Conservation (phyloP, 64 coral and sea anemone species). For the Actinia equina region DNA sequence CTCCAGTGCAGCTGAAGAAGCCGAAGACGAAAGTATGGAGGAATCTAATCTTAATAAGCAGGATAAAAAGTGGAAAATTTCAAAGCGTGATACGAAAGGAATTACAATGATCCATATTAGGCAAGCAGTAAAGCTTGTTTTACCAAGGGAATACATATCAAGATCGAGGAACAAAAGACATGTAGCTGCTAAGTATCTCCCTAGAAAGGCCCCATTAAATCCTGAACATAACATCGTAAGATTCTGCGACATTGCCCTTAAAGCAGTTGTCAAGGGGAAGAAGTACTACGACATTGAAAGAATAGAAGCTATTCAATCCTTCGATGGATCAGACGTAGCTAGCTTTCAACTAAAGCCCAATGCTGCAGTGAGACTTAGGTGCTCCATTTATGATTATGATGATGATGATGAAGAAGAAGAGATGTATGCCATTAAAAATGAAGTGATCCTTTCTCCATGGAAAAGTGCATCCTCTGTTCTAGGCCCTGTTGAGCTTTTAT, state of each 20-base stretch:
- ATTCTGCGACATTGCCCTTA: slow-evolving; percentile 41
- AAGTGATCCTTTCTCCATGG: slow-evolving; percentile 25
- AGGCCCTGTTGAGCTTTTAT: slow-evolving; percentile 17
- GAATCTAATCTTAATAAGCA: no score
- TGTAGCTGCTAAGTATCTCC: neutral
- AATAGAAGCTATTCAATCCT: slow-evolving; percentile 34
- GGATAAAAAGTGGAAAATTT: no score
- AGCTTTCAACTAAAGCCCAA: slow-evolving; percentile 39
- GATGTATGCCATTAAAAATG: slow-evolving; percentile 11
- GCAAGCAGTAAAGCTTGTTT: no score
- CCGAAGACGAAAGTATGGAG: no score
- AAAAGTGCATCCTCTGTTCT: slow-evolving; percentile 31
- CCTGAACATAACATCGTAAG: slow-evolving; percentile 57
- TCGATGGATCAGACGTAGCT: slow-evolving; percentile 38
- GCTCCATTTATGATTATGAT: neutral
- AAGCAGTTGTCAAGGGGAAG: neutral
- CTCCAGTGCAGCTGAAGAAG: no score
- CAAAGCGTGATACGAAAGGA: no score
- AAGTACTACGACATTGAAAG: slow-evolving; percentile 27
- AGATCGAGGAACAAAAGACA: no score
- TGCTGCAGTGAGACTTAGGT: neutral
- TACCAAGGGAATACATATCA: no score
- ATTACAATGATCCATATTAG: neutral
- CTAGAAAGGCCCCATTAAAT: slow-evolving; percentile 43
- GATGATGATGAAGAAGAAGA: neutral